phyloP scores from a whole-genome alignment of 2,888 invertebrate species.

The Dicyrtomina minuta region DNA sequence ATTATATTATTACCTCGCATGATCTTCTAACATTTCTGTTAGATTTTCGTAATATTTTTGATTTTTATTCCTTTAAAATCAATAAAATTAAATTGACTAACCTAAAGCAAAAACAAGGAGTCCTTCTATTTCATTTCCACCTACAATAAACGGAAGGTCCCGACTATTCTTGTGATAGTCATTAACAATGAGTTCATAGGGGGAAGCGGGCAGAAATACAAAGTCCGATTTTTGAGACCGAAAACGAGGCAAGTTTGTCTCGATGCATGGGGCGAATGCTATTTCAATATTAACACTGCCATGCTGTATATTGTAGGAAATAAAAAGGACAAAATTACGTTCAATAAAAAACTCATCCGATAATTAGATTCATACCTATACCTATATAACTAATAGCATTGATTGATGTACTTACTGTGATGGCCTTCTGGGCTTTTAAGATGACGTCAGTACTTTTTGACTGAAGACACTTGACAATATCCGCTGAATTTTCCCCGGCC shows the following conservation, averaged over 20 bases:
- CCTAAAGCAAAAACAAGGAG: not conserved
- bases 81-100: too few species aligned
- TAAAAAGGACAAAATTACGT: too few species aligned
- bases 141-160: not conserved
- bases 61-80: too few species aligned
- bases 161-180: not conserved
- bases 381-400: too few species aligned
- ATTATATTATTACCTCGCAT: too few species aligned
- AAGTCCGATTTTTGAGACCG: not conserved
- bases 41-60: too few species aligned
- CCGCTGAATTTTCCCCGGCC: not conserved
- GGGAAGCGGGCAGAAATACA: not conserved
- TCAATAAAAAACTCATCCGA: too few species aligned
- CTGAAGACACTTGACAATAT: not conserved
- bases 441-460: not conserved
- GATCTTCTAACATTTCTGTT: too few species aligned
- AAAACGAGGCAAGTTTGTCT: not conserved
- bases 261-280: not conserved
- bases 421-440: not conserved
- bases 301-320: too few species aligned
- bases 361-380: too few species aligned
- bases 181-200: not conserved
- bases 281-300: not conserved
- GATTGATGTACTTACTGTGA: too few species aligned
- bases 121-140: conserved; percentile 4